Evolutionary conservation across 2,797 vertebrate species (phyloP).

Genomic region (Nasua narica): DNA sequence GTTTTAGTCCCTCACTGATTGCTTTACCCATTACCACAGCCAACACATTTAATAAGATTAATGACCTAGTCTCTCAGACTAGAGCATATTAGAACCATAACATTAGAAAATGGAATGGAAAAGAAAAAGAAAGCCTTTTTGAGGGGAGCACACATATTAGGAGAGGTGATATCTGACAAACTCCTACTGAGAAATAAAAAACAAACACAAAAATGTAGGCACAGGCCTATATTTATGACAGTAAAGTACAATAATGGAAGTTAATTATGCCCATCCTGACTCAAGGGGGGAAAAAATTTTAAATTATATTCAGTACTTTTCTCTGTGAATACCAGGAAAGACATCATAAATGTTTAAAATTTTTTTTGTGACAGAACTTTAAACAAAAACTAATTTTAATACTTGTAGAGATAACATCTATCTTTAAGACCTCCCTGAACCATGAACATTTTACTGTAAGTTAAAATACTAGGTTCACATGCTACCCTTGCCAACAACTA

Average conservation of each 20-base stretch:
- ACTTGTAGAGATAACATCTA: background rate
- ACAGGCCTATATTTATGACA: background rate
- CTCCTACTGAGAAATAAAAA: background rate
- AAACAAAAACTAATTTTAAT: background rate
- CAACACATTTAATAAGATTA: conserved; percentile 52
- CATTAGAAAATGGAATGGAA: conserved; percentile 7
- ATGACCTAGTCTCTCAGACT: conserved; percentile 14
- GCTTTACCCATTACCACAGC: background rate
- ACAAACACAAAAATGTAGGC: background rate
- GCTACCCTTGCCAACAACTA: background rate
- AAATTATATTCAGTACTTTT: background rate
- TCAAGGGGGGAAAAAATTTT: background rate
- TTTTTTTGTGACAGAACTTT: background rate
- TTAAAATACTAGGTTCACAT: background rate
- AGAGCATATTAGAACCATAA: background rate
- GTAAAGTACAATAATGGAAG: background rate
- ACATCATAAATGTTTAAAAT: background rate
- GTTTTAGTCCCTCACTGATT: background rate
- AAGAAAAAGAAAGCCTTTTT: background rate
- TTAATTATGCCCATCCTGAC: background rate
- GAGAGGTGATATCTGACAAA: background rate
- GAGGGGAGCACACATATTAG: background rate
- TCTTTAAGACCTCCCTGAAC: background rate
- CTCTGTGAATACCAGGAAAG: background rate
- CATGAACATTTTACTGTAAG: background rate